phyloP scores from a whole-genome alignment of 64 coral and sea anemone species.

The Orbicella faveolata region DNA sequence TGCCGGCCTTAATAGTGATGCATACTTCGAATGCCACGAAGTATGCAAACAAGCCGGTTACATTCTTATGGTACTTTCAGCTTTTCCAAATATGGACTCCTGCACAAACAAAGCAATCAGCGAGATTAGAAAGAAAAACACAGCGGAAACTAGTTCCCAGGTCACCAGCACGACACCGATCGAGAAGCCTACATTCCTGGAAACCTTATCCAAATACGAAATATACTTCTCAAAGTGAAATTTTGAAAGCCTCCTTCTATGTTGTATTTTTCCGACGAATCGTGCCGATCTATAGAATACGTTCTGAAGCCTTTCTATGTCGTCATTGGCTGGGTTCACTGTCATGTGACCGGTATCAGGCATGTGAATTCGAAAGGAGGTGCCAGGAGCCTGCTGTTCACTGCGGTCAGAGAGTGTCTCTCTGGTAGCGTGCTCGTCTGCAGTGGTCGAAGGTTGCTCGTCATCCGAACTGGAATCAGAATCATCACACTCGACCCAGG shows the following conservation, averaged over 20 bases:
- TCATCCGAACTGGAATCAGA: constrained; percentile 52
- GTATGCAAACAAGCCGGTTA: neutral
- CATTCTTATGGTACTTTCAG: constrained; percentile 26
- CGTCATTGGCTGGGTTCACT: neutral
- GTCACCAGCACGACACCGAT: constrained; percentile 68
- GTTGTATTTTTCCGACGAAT: constrained; percentile 55
- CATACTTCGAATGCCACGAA: neutral
- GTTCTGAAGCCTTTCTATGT: neutral
- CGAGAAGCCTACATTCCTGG: constrained; percentile 63
- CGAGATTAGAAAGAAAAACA: constrained; percentile 77
- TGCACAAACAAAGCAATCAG: constrained; percentile 79
- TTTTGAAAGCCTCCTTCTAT: constrained; percentile 33
- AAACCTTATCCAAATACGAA: constrained; percentile 63
- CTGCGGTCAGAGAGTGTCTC: neutral
- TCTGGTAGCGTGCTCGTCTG: neutral
- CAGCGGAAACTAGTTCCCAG: constrained; percentile 71
- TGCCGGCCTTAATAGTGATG: no score
- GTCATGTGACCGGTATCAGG: constrained; percentile 29
- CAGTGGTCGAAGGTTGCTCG: neutral
- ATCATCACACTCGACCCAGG: constrained; percentile 66
- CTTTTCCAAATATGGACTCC: constrained; percentile 83
- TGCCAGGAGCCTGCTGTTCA: neutral
- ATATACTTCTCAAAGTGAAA: constrained; percentile 85
- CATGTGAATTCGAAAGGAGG: constrained; percentile 11
- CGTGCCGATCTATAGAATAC: constrained; percentile 40